Percentiles rank a stretch among this genome's conserved stretches.
phyloP scores from a whole-genome alignment of 2,113 vertebrate species.

The Chinchilla lanigera region DNA sequence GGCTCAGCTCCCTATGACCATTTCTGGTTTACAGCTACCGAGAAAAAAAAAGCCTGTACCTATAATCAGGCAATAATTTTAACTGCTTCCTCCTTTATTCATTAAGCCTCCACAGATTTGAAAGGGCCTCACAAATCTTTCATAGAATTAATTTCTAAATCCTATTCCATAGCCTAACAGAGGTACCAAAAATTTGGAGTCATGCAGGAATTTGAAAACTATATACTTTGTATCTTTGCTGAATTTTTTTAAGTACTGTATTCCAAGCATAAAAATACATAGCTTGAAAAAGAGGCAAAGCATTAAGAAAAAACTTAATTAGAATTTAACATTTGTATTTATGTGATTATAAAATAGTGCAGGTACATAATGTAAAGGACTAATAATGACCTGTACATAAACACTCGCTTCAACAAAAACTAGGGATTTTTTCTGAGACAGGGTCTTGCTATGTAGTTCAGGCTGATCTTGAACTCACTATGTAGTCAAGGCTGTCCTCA shows the following conservation, averaged over 20 bases:
- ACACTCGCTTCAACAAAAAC: not conserved
- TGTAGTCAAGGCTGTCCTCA: no score
- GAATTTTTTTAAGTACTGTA: not conserved
- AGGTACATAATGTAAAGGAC: not conserved
- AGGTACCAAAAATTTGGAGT: not conserved
- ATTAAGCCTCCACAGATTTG: not conserved
- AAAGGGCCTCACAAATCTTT: not conserved
- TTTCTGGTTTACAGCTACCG: not conserved
- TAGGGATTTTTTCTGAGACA: no score
- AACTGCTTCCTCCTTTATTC: not conserved
- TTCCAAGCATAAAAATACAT: not conserved
- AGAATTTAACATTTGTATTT: not conserved
- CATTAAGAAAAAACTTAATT: not conserved
- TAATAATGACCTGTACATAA: not conserved
- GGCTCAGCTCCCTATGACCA: not conserved
- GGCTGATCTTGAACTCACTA: no score
- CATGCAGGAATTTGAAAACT: not conserved
- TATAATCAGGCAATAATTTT: not conserved
- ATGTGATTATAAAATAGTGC: not conserved
- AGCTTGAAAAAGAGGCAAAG: not conserved
- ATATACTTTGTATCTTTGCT: not conserved
- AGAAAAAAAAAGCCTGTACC: not conserved
- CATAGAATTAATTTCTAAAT: not conserved
- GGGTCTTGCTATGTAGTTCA: no score
- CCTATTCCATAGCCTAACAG: not conserved